Conservation (phyloP, 2,888 invertebrate genomes). For the Serripes groenlandicus region DNA sequence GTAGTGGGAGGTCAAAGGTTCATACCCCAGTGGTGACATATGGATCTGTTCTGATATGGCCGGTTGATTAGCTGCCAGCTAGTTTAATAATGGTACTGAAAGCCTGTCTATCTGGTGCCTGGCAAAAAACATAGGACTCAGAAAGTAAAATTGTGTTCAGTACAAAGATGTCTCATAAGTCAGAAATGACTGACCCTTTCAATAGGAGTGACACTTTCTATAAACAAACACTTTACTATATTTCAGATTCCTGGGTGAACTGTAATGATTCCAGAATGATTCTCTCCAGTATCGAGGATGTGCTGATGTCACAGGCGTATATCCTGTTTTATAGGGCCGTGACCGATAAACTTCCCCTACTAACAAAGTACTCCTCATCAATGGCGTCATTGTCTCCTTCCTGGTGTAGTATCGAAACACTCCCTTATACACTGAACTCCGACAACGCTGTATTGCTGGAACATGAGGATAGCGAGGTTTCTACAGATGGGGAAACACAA, state of each 20-base stretch:
- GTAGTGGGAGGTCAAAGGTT: too few species aligned
- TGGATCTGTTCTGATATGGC: too few species aligned
- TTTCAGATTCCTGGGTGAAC: conserved; percentile 85
- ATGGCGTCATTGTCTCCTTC: background rate
- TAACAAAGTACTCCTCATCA: conserved; percentile 1
- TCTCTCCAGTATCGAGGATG: conserved; percentile 79
- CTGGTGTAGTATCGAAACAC: background rate
- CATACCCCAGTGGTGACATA: too few species aligned
- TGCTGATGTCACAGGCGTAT: conserved; percentile 84
- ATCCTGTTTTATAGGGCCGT: conserved; percentile 82
- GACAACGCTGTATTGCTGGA: background rate
- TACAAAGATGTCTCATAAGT: too few species aligned
- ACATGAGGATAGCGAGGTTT: background rate
- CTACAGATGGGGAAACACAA: background rate
- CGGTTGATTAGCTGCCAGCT: too few species aligned
- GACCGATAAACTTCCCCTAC: conserved; percentile 11
- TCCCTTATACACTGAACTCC: background rate
- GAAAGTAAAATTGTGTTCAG: too few species aligned
- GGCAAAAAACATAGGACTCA: too few species aligned
- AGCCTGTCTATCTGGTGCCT: too few species aligned
- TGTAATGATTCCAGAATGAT: conserved; percentile 85
- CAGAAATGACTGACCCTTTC: too few species aligned
- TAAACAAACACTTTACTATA: too few species aligned
- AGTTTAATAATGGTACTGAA: too few species aligned
- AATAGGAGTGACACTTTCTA: too few species aligned